Conservation (phyloP, 2,113 vertebrate genomes). For the Pteronura brasiliensis region DNA sequence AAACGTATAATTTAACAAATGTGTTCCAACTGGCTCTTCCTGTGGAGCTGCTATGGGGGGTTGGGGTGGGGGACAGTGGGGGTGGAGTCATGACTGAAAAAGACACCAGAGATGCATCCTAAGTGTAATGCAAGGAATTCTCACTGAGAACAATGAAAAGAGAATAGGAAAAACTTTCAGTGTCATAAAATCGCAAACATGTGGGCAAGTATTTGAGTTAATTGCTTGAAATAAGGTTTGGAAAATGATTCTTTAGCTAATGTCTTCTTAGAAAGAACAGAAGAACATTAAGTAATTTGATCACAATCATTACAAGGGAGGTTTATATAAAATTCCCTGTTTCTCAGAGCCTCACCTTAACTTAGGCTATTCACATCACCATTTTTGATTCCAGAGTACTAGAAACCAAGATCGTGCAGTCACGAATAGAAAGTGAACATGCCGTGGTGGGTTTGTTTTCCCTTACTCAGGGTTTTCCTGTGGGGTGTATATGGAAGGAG, state of each 20-base stretch:
- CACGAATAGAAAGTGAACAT: slow-evolving; percentile 10
- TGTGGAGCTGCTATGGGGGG: background rate
- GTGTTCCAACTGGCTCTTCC: background rate
- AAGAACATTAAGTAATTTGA: background rate
- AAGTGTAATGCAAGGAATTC: background rate
- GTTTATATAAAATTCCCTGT: background rate
- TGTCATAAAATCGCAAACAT: background rate
- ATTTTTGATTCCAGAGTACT: background rate
- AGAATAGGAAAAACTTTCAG: background rate
- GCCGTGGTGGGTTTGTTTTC: background rate
- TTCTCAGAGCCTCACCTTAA: slow-evolving; percentile 25
- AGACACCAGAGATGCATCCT: background rate
- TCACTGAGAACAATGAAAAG: background rate
- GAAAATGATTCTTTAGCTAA: slow-evolving; percentile 13
- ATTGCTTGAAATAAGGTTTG: background rate
- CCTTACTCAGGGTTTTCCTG: slow-evolving; percentile 28
- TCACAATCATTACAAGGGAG: background rate
- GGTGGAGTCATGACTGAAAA: background rate
- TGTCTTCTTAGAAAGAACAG: slow-evolving; percentile 20
- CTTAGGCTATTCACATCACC: slow-evolving; percentile 1
- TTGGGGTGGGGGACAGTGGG: too few relatives aligned
- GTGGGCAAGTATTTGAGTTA: background rate
- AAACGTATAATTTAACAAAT: background rate
- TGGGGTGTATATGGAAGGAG: background rate
- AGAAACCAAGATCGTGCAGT: background rate